Percentiles rank a stretch among this genome's conserved stretches.
These are phyloP conservation scores for Drosophila insularis DNA, from an alignment of 1,140 invertebrate genomes.

Conservation along the genomic window DNA sequence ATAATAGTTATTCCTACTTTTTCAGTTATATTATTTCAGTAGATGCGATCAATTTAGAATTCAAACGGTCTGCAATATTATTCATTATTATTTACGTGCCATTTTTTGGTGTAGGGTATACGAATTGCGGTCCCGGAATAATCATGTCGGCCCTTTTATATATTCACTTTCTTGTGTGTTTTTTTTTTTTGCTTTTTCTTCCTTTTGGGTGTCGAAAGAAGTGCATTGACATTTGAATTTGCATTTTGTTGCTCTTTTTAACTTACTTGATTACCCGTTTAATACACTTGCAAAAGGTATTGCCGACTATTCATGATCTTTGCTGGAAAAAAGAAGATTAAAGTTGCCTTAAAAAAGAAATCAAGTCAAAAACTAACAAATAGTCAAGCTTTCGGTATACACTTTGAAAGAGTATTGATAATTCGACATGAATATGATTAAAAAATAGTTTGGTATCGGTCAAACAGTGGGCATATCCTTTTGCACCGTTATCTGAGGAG, in stretches of 20 bases:
- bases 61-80: too few species aligned
- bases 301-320: not conserved
- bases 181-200: slow-evolving; percentile 1
- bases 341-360: too few species aligned
- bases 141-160: not conserved
- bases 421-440: slow-evolving; percentile 8
- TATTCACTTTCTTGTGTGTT: slow-evolving; percentile 17
- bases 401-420: not conserved
- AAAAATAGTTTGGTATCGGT: slow-evolving; percentile 12
- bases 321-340: not conserved
- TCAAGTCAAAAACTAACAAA: too few species aligned
- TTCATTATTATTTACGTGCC: too few species aligned
- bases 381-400: too few species aligned
- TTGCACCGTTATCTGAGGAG: slow-evolving; percentile 33
- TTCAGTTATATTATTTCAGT: not conserved
- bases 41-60: too few species aligned
- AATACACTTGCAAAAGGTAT: not conserved
- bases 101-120: not conserved
- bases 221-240: slow-evolving; percentile 58
- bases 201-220: slow-evolving; percentile 57
- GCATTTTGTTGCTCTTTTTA: slow-evolving; percentile 23
- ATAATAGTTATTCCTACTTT: not conserved
- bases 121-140: not conserved
- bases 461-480: slow-evolving; percentile 42
- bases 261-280: not conserved